phyloP scores from a whole-genome alignment of 2,797 vertebrate genomes.

The Tauraco hartlaubi region DNA sequence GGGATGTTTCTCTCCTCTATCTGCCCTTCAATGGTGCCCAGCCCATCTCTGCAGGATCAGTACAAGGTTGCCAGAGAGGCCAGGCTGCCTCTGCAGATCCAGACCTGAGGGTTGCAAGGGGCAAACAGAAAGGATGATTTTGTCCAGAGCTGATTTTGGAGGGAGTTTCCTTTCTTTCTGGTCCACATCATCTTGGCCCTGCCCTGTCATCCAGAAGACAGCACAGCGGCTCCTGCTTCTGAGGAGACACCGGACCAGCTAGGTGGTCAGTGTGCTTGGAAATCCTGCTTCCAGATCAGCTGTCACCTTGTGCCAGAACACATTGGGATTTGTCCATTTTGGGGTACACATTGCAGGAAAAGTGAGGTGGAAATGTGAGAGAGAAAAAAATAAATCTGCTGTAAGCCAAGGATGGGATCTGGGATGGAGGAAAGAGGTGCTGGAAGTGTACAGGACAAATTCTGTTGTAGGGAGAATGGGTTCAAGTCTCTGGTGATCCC shows the following conservation, averaged over 20 bases:
- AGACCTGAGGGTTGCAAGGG: not conserved
- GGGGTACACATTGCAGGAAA: not conserved
- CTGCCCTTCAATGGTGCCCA: not conserved
- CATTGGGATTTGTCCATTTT: not conserved
- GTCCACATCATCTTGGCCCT: not conserved
- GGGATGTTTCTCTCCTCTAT: not conserved
- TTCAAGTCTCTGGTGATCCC: not conserved
- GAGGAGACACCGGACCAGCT: not conserved
- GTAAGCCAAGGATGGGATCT: not conserved
- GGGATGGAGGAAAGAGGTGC: not conserved
- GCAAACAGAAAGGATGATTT: not conserved
- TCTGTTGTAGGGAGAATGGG: not conserved
- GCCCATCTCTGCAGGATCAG: not conserved
- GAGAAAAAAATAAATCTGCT: not conserved
- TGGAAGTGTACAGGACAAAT: not conserved
- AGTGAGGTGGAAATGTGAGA: not conserved
- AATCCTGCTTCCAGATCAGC: not conserved
- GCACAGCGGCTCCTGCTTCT: not conserved
- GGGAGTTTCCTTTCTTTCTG: not conserved
- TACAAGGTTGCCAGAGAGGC: not conserved
- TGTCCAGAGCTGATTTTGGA: not conserved
- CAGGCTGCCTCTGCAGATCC: not conserved
- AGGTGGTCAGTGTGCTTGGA: not conserved
- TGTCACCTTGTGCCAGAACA: not conserved
- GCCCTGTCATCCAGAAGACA: not conserved